Percentiles rank a stretch among this genome's conserved stretches.
Conservation (phyloP, 64 coral and sea anemone species). For the Trachythela sp. region DNA sequence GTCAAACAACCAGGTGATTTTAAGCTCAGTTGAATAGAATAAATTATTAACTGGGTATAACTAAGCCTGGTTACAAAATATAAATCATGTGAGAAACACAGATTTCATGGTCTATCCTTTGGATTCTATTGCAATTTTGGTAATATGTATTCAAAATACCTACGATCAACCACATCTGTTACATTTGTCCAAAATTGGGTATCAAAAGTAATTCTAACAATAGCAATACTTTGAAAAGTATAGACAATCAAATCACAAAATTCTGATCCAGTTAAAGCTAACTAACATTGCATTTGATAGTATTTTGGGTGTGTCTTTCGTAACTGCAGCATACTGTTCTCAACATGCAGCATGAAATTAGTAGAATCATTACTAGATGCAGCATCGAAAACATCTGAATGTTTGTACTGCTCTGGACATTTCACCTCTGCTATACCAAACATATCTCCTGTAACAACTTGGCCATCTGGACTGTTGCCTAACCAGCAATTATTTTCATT, state of each 20-base stretch:
- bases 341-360: neutral
- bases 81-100: too few species aligned
- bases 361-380: neutral
- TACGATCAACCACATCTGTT: neutral
- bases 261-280: slow-evolving; percentile 30
- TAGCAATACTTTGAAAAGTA: slow-evolving; percentile 41
- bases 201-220: slow-evolving; percentile 38
- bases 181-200: slow-evolving; percentile 26
- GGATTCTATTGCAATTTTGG: neutral
- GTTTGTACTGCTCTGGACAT: neutral
- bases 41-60: too few species aligned
- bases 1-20: too few species aligned
- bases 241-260: slow-evolving; percentile 44
- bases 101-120: too few species aligned
- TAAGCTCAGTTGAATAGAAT: too few species aligned
- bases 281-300: neutral
- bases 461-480: neutral
- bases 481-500: slow-evolving; percentile 8
- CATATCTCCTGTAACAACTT: neutral
- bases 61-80: too few species aligned
- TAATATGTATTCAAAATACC: neutral
- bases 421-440: neutral
- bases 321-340: neutral
- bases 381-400: neutral
- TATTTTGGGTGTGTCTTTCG: neutral